Evolutionary conservation across 2,797 vertebrate species (phyloP), one percentile per base, ranked within the genome.

Genomic region (Macropodus opercularis): DNA sequence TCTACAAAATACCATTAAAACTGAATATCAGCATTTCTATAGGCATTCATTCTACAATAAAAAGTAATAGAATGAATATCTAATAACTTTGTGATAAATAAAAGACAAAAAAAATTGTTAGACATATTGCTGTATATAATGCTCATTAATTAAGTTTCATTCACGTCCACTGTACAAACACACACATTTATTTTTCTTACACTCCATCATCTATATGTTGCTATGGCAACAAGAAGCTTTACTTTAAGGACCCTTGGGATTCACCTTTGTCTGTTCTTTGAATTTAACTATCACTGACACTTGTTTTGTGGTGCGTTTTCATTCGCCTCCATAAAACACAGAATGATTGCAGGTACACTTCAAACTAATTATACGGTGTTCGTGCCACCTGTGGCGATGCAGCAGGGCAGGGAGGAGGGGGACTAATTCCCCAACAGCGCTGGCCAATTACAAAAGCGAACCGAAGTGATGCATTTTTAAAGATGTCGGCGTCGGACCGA

Each of bases 301-400:
- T 66, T 81, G 75, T 44, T 77, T 34, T 29, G 8, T 10, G 38
- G 29, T 18, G 2, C 31, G 41, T 72, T 77, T 55, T 47, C 56
- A 36, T 69, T 63, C 4, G 10, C 54, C 43, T 53, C 24, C 31
- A 14, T 27, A 18, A 23, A 31, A 18, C 64, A 39, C 17, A 54
- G 36, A 63, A 12, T 17, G 21, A 46, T 9, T 22, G 53, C 49
- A 54, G 49, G 51, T 65, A 38, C 36, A 35, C 34, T 14, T 27
- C 19, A 7, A 8, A 8, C 40, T 75, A 78, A 84, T 82, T 66
- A 72, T 26, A 63, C 6, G 22, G 53, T 67, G 72, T 32, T 38
- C 29, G 59, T 14, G 32, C 60, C 80, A 84, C 75, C 72, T 84
- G 80, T 62, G 34, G 60, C 4, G 26, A 8, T 46, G 52, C 52